These are phyloP conservation scores for Chiroxiphia lanceolata DNA, from an alignment of 2,797 vertebrate genomes.

Conservation along the genomic window DNA sequence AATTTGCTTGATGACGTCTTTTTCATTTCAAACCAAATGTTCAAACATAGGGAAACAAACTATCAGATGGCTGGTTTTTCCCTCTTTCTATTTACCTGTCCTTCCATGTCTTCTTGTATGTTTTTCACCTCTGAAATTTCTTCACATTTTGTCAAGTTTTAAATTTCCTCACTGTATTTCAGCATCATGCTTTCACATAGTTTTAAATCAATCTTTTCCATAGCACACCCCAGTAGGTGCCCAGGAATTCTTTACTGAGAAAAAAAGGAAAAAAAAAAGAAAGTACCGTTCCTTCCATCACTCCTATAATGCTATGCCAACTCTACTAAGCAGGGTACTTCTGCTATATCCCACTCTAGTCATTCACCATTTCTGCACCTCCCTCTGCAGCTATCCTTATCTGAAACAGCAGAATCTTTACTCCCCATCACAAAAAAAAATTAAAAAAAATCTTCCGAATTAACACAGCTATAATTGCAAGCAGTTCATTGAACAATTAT, in stretches of 20 bases:
- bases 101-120: not conserved
- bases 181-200: not conserved
- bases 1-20: conserved; percentile 36
- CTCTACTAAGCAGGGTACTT: not conserved
- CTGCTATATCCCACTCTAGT: not conserved
- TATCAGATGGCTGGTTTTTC: not conserved
- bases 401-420: not conserved
- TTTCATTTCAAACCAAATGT: conserved; percentile 26
- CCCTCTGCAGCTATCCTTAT: not conserved
- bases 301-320: not conserved
- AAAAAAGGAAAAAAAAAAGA: not conserved
- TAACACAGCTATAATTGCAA: not conserved
- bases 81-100: not conserved
- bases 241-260: not conserved
- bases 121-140: not conserved
- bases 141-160: not conserved
- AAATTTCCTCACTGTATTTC: not conserved
- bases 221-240: not conserved
- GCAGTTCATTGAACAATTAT: not conserved
- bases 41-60: conserved; percentile 12
- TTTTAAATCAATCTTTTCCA: not conserved
- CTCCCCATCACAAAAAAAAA: not conserved
- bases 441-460: not conserved
- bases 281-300: not conserved
- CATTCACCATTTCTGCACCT: not conserved